Percentiles rank a stretch among this genome's conserved stretches.
Evolutionary conservation across 2,113 vertebrate species (phyloP).

Genomic region (Eclectus roratus): DNA sequence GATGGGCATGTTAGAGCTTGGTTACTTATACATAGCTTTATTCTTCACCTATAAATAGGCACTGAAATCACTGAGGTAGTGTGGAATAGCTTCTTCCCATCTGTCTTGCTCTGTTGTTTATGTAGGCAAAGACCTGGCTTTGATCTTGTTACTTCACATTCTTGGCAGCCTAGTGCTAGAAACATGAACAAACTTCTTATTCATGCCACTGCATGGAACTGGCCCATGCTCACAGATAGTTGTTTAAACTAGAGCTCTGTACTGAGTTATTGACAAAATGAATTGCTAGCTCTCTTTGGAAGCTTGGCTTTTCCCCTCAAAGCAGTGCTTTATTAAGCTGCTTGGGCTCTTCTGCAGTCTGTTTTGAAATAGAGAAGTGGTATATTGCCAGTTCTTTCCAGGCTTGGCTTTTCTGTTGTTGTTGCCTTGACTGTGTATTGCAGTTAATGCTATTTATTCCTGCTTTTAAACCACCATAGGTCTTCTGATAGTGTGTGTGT

Average conservation of each 20-base stretch:
- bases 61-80: not conserved
- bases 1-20: not conserved
- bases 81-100: not conserved
- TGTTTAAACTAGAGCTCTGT: constrained; percentile 30
- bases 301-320: constrained; percentile 28
- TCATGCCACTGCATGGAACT: constrained; percentile 40
- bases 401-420: not conserved
- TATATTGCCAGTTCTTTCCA: not conserved
- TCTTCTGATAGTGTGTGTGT: not conserved
- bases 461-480: not conserved
- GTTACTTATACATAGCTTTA: not conserved
- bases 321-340: constrained; percentile 19
- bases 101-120: constrained; percentile 35
- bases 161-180: not conserved
- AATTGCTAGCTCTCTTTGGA: not conserved
- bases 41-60: constrained; percentile 6
- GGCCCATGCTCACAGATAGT: not conserved
- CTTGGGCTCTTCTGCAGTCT: not conserved
- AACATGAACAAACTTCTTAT: constrained; percentile 33
- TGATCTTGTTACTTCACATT: constrained; percentile 25
- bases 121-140: constrained; percentile 45
- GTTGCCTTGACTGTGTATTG: not conserved
- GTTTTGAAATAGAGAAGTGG: not conserved
- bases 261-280: constrained; percentile 19
- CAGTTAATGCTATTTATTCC: not conserved